Evolutionary conservation across 2,888 invertebrate genomes (phyloP).

Genomic region (Perizoma flavofasciatum): DNA sequence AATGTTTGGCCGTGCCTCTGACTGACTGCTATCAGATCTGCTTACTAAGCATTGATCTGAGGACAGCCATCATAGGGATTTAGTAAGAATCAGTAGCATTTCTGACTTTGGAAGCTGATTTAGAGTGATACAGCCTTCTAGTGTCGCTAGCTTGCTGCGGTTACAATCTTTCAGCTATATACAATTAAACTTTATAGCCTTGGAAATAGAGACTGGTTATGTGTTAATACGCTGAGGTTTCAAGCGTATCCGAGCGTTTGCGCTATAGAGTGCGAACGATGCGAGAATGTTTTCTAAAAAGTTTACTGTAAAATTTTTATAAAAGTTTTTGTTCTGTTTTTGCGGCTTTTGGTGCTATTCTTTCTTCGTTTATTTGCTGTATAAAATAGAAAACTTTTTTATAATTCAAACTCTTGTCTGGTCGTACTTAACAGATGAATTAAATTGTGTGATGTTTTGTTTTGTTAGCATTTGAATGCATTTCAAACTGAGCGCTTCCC

Average conservation of each 20-base stretch:
- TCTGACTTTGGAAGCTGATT: background rate
- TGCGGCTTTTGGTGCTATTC: background rate
- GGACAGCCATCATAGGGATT: too few species aligned
- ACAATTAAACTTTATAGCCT: conserved; percentile 43
- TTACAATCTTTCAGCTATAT: conserved; percentile 40
- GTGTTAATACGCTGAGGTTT: conserved; percentile 33
- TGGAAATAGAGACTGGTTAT: conserved; percentile 33
- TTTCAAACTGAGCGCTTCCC: too few species aligned
- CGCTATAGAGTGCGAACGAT: conserved; percentile 21
- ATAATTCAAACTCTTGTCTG: too few species aligned
- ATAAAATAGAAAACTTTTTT: too few species aligned
- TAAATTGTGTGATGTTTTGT: too few species aligned
- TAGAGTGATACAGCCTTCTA: conserved; percentile 15
- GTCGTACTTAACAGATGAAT: too few species aligned
- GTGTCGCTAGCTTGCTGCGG: conserved; percentile 15
- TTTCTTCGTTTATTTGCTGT: background rate
- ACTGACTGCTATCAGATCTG: too few species aligned
- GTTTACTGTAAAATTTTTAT: conserved; percentile 9
- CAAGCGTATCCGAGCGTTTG: conserved; percentile 30
- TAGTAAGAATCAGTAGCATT: too few species aligned
- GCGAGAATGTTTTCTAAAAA: conserved; percentile 27
- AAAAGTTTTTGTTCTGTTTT: conserved; percentile 11
- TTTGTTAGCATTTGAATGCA: too few species aligned
- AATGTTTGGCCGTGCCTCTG: too few species aligned
- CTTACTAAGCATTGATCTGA: too few species aligned